Base-by-base conservation (phyloP, 2,113 vertebrate genomes). In the Casuarius casuarius region DNA sequence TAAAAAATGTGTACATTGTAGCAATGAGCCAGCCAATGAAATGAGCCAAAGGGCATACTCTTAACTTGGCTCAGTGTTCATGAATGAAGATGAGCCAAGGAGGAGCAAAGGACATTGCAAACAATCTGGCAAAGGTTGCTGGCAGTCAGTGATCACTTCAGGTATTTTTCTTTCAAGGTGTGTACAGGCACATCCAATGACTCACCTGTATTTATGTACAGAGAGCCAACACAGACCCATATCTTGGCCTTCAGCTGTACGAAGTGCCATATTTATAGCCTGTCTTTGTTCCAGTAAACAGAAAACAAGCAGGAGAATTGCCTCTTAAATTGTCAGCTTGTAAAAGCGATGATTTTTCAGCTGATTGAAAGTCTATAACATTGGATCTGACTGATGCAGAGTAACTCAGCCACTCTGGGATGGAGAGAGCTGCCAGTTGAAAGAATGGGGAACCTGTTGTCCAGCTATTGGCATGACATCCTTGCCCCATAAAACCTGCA, bases 111-210 rank as follows among this genome's bases (percentile, higher is more conserved):
- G 93, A 96, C 94, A 94, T 49, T 89, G 90, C 89, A 89, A 91
- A 59, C 40, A 90, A 90, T 86, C 89, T 97, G 97, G 96, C 93
- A 94, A 31, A 13, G 33, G 68, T 91, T 96, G n/a, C 91, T 96
- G 94, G 97, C 96, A 97, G 61, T 51, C 92, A 83, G 63, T 51
- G 87, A 96, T 95, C 93, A 96, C 58, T 95, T 95, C 86, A 94
- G 81, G 74, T 97, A 81, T 93, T 94, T 97, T 93, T 94, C 91
- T 96, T 96, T 97, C 94, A 93, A 97, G 91, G 95, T 97, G 94
- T 97, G 97, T 95, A 97, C 2, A 2, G 96, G 92, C 96, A 96
- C 84, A 97, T 94, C 87, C 95, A 96, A 70, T 96, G 96, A 97
- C 95, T 97, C 96, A 97, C 95, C 87, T 96, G 93, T 96, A 96